Evolutionary conservation across 2,888 invertebrate species (phyloP), one percentile per base, ranked within the genome.

Genomic region (Drosophila kokeensis): DNA sequence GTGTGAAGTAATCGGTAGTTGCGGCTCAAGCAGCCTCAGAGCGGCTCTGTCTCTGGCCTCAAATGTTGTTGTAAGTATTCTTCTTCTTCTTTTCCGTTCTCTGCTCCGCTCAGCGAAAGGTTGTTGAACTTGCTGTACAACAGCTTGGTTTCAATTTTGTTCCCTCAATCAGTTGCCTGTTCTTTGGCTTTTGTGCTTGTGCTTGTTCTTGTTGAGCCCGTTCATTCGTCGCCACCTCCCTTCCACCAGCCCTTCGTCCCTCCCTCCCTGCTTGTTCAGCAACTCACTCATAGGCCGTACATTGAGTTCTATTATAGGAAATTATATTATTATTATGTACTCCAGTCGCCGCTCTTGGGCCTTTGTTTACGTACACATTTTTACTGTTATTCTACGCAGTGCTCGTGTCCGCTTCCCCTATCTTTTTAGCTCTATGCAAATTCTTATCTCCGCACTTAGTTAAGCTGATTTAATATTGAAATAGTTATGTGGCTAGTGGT

Each of bases 271-370:
- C 45, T 15, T 45, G 8, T 8, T 3, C 4, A 52, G 4, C 54
- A 21, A 27, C 36, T n/a, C n/a, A 45, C 61, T n/a, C 52, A 53
- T 42, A 58, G 59, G 38, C 48, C 52, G 53, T 60, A 66, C 83
- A 80, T 73, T 80, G 69, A 83, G 80, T 79, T 88, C 80, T 89
- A 82, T 84, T 87, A 87, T 87, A 84, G 87, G 79, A 85, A 89
- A 85, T 89, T 84, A 85, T 89, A 87, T 87, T 87, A 89, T 89
- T 89, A 89, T 84, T 84, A 89, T 89, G 82, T 87, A 87, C 82
- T 89, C 76, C 76, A 79, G 49, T 83, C 70, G 38, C 27, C 38
- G 64, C 69, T 69, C 58, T 65, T 63, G 49, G 49, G 58, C 73
- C 36, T 79, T 74, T 88, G 80, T 76, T 72, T 85, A 67, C 45